These are phyloP conservation scores for Chascanopsetta lugubris DNA, from an alignment of 2,113 vertebrate genomes.

Conservation along the genomic window DNA sequence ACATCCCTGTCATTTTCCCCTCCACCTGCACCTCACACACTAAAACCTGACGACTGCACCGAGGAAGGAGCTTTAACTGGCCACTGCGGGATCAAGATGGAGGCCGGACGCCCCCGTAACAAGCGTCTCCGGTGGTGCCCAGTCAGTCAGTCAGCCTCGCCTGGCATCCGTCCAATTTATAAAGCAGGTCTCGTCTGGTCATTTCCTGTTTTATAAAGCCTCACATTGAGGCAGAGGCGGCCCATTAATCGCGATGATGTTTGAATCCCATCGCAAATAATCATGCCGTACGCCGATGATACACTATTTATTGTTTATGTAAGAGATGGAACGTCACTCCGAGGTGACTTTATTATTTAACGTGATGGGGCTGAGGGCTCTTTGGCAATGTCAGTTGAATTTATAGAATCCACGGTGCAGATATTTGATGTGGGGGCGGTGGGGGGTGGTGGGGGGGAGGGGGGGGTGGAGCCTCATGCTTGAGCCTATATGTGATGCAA, in stretches of 20 bases:
- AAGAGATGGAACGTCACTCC: constrained; percentile 48
- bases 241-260: constrained; percentile 15
- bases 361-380: constrained; percentile 54
- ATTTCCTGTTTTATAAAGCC: constrained; percentile 13
- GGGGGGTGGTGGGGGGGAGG: constrained; percentile 26
- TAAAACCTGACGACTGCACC: constrained; percentile 17
- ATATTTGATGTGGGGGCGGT: constrained; percentile 31
- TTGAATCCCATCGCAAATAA: constrained; percentile 18
- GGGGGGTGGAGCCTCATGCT: not conserved
- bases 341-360: constrained; percentile 68
- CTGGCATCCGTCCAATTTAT: constrained; percentile 48
- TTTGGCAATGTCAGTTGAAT: constrained; percentile 58
- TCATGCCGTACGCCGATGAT: constrained; percentile 3
- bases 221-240: constrained; percentile 11
- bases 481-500: constrained; percentile 22
- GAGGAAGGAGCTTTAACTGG: constrained; percentile 50
- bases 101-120: constrained; percentile 47
- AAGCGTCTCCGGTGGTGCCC: constrained; percentile 59
- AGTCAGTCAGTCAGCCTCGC: constrained; percentile 31
- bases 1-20: constrained; percentile 11
- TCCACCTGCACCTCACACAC: constrained; percentile 28
- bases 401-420: constrained; percentile 46
- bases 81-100: constrained; percentile 52
- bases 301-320: constrained; percentile 18
- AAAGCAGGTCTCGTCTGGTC: constrained; percentile 16